Percentiles rank a stretch among this genome's conserved stretches.
phyloP scores from a whole-genome alignment of 1,140 invertebrate species.

The Penaeus indicus region DNA sequence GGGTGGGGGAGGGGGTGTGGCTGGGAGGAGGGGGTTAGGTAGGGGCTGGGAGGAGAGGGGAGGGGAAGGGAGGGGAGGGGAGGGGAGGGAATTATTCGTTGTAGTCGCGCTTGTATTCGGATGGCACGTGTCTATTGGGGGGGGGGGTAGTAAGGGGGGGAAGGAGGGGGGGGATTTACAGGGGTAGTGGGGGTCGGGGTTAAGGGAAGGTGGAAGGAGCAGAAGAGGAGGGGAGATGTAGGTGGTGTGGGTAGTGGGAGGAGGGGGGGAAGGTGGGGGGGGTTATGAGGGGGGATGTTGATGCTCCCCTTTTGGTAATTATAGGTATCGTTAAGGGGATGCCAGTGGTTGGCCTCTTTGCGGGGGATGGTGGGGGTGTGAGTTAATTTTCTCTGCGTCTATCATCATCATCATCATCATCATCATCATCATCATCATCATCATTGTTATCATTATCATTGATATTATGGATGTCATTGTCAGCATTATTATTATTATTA shows the following conservation, averaged over 20 bases:
- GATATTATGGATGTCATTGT: too few species aligned
- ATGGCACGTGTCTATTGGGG: too few species aligned
- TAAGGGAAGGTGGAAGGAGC: background rate
- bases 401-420: too few species aligned
- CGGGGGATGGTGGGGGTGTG: background rate
- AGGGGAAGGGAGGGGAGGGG: background rate
- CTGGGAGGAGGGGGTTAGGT: too few species aligned
- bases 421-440: too few species aligned
- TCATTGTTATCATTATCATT: too few species aligned
- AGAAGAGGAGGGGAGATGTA: background rate
- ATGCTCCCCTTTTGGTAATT: too few species aligned
- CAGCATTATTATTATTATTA: too few species aligned
- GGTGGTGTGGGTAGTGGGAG: background rate
- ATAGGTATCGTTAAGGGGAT: background rate
- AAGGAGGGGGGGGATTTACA: background rate
- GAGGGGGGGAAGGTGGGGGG: slow-evolving; percentile 9
- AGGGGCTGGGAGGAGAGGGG: background rate
- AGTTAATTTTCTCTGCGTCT: background rate
- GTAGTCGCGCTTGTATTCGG: too few species aligned
- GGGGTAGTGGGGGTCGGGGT: background rate
- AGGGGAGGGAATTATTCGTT: background rate
- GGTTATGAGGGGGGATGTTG: background rate
- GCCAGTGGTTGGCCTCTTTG: too few species aligned
- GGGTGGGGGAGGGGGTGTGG: too few species aligned
- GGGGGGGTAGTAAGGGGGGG: background rate